These are phyloP conservation scores for Medauroidea extradentata DNA, from an alignment of 1,140 invertebrate species.

Conservation along the genomic window DNA sequence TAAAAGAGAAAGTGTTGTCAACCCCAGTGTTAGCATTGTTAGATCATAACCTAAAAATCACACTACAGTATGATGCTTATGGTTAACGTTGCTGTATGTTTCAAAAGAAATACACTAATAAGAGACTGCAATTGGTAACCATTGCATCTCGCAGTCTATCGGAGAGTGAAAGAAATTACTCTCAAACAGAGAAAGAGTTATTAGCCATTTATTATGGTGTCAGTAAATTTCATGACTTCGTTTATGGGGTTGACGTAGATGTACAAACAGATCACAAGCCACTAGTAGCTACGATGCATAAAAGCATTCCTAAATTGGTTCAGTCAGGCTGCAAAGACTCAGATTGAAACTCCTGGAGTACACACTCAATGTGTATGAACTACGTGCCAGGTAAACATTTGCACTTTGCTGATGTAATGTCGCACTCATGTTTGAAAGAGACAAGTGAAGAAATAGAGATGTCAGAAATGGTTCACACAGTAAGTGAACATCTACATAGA, in stretches of 20 bases:
- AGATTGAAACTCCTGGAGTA: conserved; percentile 39
- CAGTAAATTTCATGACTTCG: conserved; percentile 32
- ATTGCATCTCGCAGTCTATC: conserved; percentile 37
- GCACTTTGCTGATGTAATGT: conserved; percentile 42
- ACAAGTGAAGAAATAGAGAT: too few species aligned
- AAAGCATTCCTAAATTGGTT: conserved; percentile 16
- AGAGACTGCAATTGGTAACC: conserved; percentile 33
- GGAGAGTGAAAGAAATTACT: conserved; percentile 30
- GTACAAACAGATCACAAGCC: conserved; percentile 42
- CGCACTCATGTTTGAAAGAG: conserved; percentile 29
- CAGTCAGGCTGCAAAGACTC: conserved; percentile 38
- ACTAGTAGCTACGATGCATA: conserved; percentile 27
- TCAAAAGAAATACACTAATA: conserved; percentile 25
- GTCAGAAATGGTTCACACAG: too few species aligned
- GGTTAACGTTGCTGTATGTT: conserved; percentile 28
- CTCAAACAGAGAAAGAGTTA: conserved; percentile 37
- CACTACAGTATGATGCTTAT: conserved; percentile 18
- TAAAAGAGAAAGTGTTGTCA: conserved; percentile 23
- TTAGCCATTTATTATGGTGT: conserved; percentile 30
- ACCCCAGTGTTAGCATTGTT: conserved; percentile 24
- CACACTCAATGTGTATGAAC: conserved; percentile 26
- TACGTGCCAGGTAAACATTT: conserved; percentile 42
- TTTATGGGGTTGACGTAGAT: conserved; percentile 30
- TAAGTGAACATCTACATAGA: too few species aligned
- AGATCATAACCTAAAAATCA: conserved; percentile 23